These are phyloP conservation scores for Aulostomus chinensis DNA, from an alignment of 2,797 vertebrate genomes.

Conservation along the genomic window DNA sequence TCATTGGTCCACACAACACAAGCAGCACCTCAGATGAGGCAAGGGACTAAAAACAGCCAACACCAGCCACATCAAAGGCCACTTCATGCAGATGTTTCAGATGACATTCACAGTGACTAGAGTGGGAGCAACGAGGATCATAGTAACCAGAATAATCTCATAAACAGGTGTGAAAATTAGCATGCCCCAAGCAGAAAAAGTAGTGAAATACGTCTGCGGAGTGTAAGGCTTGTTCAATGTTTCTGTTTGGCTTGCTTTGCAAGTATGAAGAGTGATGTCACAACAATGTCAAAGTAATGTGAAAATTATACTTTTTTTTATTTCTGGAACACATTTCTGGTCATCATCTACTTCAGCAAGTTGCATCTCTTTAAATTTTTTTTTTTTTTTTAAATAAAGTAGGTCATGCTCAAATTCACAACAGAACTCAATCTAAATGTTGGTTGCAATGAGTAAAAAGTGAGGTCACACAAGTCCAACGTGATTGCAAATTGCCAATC, in stretches of 20 bases:
- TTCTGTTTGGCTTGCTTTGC: no score
- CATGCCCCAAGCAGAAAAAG: constrained; percentile 6
- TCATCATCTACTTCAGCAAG: no score
- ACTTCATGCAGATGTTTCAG: constrained; percentile 60
- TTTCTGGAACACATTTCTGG: background rate
- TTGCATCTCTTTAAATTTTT: background rate
- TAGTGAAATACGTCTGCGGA: background rate
- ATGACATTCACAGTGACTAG: constrained; percentile 11
- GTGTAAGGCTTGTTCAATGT: background rate
- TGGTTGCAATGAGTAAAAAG: constrained; percentile 21
- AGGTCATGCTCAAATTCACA: constrained; percentile 14
- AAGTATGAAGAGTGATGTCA: no score
- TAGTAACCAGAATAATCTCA: constrained; percentile 6
- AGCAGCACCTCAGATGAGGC: constrained; percentile 19
- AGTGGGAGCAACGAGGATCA: background rate
- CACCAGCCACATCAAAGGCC: constrained; percentile 54
- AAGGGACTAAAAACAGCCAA: constrained; percentile 36
- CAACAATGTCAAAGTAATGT: no score
- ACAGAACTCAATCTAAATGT: constrained; percentile 11
- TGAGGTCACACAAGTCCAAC: constrained; percentile 6
- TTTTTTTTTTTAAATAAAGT: no score
- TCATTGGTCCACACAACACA: background rate
- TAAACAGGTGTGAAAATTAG: constrained; percentile 34
- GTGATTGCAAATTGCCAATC: background rate
- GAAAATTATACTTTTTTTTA: background rate